These are phyloP conservation scores for Notodromas monacha DNA, from an alignment of 2,888 invertebrate genomes.

Conservation along the genomic window DNA sequence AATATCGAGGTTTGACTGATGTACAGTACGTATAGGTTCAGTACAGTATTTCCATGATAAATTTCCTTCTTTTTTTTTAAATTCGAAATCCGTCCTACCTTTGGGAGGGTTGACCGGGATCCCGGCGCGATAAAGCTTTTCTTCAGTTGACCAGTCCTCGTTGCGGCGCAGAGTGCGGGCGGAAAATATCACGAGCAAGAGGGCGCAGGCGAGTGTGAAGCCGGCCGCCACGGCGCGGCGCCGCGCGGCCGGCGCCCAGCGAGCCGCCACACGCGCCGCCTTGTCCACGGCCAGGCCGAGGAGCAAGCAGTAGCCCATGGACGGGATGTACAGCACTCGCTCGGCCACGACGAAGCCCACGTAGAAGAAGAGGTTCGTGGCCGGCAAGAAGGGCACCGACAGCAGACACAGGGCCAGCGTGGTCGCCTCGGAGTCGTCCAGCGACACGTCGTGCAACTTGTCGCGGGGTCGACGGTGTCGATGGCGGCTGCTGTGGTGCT, in stretches of 20 bases:
- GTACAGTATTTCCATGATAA: no score
- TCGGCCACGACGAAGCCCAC: slow-evolving; percentile 95
- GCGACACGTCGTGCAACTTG: not conserved
- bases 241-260: slow-evolving; percentile 8
- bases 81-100: slow-evolving; percentile 40
- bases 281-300: slow-evolving; percentile 31
- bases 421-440: slow-evolving; percentile 18
- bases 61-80: no score
- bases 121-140: slow-evolving; percentile 63
- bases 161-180: slow-evolving; percentile 45
- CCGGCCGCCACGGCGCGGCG: no score
- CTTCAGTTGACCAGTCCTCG: slow-evolving; percentile 68
- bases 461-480: not conserved
- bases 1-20: no score
- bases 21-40: no score
- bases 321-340: slow-evolving; percentile 73
- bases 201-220: slow-evolving; percentile 26
- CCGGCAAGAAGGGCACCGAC: slow-evolving; percentile 73
- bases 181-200: slow-evolving; percentile 17
- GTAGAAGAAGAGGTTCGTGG: slow-evolving; percentile 81
- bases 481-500: no score
- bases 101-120: slow-evolving; percentile 81
- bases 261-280: slow-evolving; percentile 8
- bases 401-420: slow-evolving; percentile 21
- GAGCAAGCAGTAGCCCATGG: slow-evolving; percentile 70